Evolutionary conservation across 2,888 invertebrate genomes (phyloP).

Genomic region (Orthosia gothica): DNA sequence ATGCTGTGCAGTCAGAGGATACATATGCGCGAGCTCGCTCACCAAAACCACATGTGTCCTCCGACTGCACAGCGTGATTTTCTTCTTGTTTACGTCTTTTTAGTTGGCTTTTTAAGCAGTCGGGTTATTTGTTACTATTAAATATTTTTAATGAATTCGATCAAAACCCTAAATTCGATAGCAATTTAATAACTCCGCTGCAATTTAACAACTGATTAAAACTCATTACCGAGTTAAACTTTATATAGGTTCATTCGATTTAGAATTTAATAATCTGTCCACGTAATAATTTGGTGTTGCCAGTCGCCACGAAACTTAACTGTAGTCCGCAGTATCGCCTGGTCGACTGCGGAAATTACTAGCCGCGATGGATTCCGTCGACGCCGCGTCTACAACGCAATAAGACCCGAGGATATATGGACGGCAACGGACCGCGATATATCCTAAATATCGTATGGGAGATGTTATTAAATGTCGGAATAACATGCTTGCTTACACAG

Average conservation of each 20-base stretch:
- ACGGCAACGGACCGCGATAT: conserved; percentile 56
- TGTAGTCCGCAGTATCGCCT: conserved; percentile 44
- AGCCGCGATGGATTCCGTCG: conserved; percentile 72
- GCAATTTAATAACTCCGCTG: background rate
- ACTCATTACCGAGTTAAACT: background rate
- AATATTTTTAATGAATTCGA: no score
- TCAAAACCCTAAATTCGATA: background rate
- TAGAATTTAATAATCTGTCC: conserved; percentile 13
- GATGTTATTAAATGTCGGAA: conserved; percentile 62
- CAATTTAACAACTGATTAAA: background rate
- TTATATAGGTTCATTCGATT: background rate
- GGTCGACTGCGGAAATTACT: conserved; percentile 78
- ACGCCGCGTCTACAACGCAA: conserved; percentile 63
- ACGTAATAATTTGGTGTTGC: conserved; percentile 38
- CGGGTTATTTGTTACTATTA: no score
- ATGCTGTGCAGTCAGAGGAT: no score
- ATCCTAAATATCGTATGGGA: conserved; percentile 57
- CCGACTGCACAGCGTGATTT: no score
- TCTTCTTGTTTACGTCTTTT: no score
- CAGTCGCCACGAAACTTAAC: conserved; percentile 38
- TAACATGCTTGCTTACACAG: conserved; percentile 30
- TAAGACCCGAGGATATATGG: conserved; percentile 64
- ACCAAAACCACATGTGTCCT: no score
- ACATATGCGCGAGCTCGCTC: no score
- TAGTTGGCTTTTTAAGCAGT: no score